These are phyloP conservation scores for Xanthia togata DNA, from an alignment of 2,888 invertebrate genomes.

Conservation along the genomic window DNA sequence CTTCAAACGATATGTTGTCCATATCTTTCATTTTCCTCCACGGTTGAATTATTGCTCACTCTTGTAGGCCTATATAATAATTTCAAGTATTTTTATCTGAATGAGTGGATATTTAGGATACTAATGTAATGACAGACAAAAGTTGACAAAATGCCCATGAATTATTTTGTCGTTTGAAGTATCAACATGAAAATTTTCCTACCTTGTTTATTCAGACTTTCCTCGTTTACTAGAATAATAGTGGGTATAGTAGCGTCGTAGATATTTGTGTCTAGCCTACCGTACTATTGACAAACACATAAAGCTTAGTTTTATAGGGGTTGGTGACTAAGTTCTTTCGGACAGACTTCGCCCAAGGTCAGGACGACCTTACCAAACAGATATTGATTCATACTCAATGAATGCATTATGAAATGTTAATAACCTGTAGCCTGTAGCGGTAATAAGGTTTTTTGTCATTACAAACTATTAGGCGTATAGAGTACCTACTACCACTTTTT, in stretches of 20 bases:
- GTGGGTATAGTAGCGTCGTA: conserved; percentile 34
- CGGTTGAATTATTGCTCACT: conserved; percentile 24
- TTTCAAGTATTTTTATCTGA: conserved; percentile 24
- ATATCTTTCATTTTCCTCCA: conserved; percentile 6
- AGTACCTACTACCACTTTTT: conserved; percentile 29
- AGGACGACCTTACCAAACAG: conserved; percentile 58
- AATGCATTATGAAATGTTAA: conserved; percentile 50
- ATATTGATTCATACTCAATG: conserved; percentile 60
- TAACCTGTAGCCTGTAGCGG: conserved; percentile 56
- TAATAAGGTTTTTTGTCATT: conserved; percentile 46
- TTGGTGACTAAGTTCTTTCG: conserved; percentile 45
- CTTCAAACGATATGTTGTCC: conserved; percentile 33
- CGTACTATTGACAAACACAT: conserved; percentile 63
- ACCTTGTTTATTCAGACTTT: conserved; percentile 10
- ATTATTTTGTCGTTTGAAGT: conserved; percentile 28
- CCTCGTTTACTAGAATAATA: conserved; percentile 25
- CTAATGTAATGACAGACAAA: conserved; percentile 31
- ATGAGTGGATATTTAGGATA: conserved; percentile 25
- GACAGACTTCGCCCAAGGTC: conserved; percentile 57
- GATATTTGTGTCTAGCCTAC: conserved; percentile 47
- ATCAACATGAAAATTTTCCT: conserved; percentile 4
- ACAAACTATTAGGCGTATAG: conserved; percentile 20
- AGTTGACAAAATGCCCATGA: conserved; percentile 47
- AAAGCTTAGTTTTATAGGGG: conserved; percentile 55
- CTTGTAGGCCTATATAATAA: conserved; percentile 20